Base-by-base conservation (phyloP, 2,888 invertebrate species). In the Caenorhabditis sp. region DNA sequence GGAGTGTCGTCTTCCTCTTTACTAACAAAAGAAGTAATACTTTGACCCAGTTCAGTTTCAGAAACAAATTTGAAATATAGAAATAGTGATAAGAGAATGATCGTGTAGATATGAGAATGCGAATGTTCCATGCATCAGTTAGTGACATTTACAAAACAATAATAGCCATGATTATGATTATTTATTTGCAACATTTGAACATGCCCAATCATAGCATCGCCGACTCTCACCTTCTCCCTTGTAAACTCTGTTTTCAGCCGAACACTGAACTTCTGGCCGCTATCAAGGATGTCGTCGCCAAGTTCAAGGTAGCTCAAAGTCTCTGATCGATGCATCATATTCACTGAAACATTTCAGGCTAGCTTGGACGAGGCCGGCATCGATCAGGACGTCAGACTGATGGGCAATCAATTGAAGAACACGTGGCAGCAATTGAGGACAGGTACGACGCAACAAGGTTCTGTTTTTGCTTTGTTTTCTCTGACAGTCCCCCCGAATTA, bases 201-300 rank as follows among this genome's bases (percentile, higher is more conserved):
- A 28, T 26, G 1, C 26, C 55, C 28, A 26, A 35, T 44, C 53
- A 18, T 40, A 26, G 56, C 72, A 72, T 55, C 26, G 5, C 13
- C 1, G 6, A 9, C 53, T 26, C 35, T 11, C 28, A 32, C 55
- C 15, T 26, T 55, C 1, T 18, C 47, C 47, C 18, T 20, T 18
- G n/a, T 47, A 47, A 47, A 9, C 47, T 20, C 47, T 2, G 18
- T 64, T 88, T 88, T 86, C 84, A 89, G 89, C 87, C 87, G 55
- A 89, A 89, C 85, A 85, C 88, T 60, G 89, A 89, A 56, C 85
- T 89, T n/a, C 80, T 89, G 50, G 84, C 85, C 20, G 88, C 89
- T 3, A 89, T 89, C 70, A 88, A 88, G 61, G 88, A 89, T 68
- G 88, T 89, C 28, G 87, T 89, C 24, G 85, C 85, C 60, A 89